Evolutionary conservation across 2,888 invertebrate species (phyloP).

Genomic region (Mythimna pallens): DNA sequence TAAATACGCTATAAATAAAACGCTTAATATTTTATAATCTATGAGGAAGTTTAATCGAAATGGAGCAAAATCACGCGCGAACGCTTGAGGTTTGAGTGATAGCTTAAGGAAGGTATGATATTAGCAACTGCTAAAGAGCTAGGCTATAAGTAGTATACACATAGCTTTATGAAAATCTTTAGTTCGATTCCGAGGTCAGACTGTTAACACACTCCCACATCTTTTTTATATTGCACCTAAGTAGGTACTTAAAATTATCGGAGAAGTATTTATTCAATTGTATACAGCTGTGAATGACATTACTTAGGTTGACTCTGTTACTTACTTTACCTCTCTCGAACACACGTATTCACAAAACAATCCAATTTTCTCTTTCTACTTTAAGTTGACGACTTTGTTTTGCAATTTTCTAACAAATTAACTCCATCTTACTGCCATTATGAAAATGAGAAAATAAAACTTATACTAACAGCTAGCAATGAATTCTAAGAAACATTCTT

Average conservation of each 20-base stretch:
- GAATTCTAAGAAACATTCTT: slow-evolving; percentile 39
- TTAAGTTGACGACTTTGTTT: slow-evolving; percentile 8
- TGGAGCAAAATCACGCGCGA: too few relatives aligned
- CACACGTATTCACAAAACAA: slow-evolving; percentile 16
- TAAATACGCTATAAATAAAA: too few relatives aligned
- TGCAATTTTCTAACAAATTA: slow-evolving; percentile 18
- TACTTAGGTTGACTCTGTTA: neutral
- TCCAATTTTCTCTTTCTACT: slow-evolving; percentile 12
- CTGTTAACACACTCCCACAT: neutral
- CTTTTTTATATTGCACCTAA: neutral
- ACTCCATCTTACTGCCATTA: slow-evolving; percentile 16
- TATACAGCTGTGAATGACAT: neutral
- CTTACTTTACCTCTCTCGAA: neutral
- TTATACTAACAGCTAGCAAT: slow-evolving; percentile 30
- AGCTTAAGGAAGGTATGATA: neutral
- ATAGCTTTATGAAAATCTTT: neutral
- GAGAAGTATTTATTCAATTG: neutral
- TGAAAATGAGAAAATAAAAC: slow-evolving; percentile 40
- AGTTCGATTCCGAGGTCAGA: neutral
- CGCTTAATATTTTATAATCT: too few relatives aligned
- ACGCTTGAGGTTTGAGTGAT: too few relatives aligned
- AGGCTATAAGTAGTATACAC: too few relatives aligned
- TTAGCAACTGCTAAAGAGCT: too few relatives aligned
- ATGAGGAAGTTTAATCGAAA: too few relatives aligned
- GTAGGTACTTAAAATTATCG: neutral